Conservation (phyloP, 2,113 vertebrate species). For the Andinoacara biseriatus region DNA sequence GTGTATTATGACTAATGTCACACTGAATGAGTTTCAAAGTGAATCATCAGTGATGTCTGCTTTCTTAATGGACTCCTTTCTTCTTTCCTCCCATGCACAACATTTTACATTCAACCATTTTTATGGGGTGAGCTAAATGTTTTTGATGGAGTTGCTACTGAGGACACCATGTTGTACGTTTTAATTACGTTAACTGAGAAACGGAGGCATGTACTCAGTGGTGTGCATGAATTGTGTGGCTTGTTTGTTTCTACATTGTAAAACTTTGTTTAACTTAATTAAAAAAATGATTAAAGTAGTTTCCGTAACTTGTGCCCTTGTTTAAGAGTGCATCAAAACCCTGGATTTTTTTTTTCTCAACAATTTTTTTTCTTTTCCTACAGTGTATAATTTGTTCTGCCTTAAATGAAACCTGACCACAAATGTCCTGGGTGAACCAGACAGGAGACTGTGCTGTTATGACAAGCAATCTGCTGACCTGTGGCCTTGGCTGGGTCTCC, state of each 20-base stretch:
- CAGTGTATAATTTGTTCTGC: slow-evolving; percentile 27
- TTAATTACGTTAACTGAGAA: neutral
- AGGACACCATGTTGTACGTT: neutral
- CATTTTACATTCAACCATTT: slow-evolving; percentile 10
- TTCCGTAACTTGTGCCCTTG: neutral
- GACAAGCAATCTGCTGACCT: slow-evolving; percentile 48
- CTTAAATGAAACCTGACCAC: slow-evolving; percentile 32
- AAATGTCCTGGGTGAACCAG: slow-evolving; percentile 45
- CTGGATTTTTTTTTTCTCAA: neutral
- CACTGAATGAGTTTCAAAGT: slow-evolving; percentile 59
- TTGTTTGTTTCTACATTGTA: neutral
- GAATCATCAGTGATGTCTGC: slow-evolving; percentile 45
- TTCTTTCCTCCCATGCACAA: slow-evolving; percentile 3
- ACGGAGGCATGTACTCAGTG: neutral
- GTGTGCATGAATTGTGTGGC: neutral
- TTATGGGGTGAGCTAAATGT: slow-evolving; percentile 12
- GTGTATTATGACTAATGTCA: slow-evolving; percentile 70
- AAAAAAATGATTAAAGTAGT: neutral
- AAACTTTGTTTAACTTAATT: neutral
- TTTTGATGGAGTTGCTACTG: neutral
- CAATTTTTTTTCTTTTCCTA: neutral
- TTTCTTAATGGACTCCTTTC: slow-evolving; percentile 38
- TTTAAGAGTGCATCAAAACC: neutral
- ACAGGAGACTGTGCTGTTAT: slow-evolving; percentile 51
- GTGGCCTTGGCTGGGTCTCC: slow-evolving; percentile 44